Base-by-base conservation (phyloP, 2,797 vertebrate genomes). In the Peromyscus attwateri region DNA sequence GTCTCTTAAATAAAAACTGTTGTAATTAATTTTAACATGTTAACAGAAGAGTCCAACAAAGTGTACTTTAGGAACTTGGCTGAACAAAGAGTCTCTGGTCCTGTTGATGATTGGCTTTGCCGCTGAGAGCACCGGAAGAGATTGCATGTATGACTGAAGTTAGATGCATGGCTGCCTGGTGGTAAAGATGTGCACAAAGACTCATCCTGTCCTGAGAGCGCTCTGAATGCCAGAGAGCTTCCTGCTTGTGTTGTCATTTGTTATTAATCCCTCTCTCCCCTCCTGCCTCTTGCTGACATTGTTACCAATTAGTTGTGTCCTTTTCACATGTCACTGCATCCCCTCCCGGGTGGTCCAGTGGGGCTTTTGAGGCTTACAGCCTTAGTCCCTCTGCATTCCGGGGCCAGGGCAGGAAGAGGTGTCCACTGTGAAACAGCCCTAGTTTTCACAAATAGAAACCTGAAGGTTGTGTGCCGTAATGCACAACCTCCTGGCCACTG, bases 401-500 rank as follows among this genome's bases (percentile, higher is more conserved):
- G 43, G 40, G 71, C 80, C 40, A 14, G 62, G 37, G 43, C 46
- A 16, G 60, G 21, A 19, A 13, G 82, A 77, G 60, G 64, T 64
- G 14, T 27, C 68, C 37, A 11, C 83, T 11, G 14, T 2, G 66
- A 57, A 52, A 52, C 62, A 37, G 46, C 34, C 10, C 46, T 77
- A 1, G 34, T 70, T 92, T 64, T 80, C 49, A 89, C 79, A 83
- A 95, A 79, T 76, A 91, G 95, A 89, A 73, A 66, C 71, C 19
- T 12, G 75, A 49, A 84, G 93, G 64, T 49, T 13, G 8, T 31
- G 8, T 76, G 11, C 60, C 46, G 14, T 77, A 17, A 0, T 27
- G 60, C 37, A n/a, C 66, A 46, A 17, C n/a, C 29, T 76, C 57
- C 66, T 70, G 71, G 70, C 37, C 25, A 71, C 83, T 31, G 8